phyloP scores from a whole-genome alignment of 1,140 invertebrate genomes.

The Diabrotica undecimpunctata region DNA sequence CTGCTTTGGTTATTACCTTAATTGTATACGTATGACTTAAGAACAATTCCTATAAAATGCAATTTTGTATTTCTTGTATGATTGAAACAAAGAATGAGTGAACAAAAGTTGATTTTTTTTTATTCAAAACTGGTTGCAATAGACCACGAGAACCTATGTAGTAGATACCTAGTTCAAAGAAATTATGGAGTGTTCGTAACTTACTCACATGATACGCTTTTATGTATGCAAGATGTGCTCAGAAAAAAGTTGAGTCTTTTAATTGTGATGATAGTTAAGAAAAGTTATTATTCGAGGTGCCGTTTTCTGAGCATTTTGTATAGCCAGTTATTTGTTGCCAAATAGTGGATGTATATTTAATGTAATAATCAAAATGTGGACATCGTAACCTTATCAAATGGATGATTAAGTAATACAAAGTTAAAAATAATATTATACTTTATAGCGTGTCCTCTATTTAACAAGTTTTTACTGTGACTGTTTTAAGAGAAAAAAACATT shows the following conservation, averaged over 20 bases:
- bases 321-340: background rate
- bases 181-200: background rate
- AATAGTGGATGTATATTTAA: background rate
- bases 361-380: too few relatives aligned
- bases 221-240: background rate
- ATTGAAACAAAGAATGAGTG: too few relatives aligned
- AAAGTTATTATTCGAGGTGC: background rate
- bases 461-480: too few relatives aligned
- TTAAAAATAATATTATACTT: too few relatives aligned
- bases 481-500: too few relatives aligned
- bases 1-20: too few relatives aligned
- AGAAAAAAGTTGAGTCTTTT: background rate
- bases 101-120: conserved; percentile 7
- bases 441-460: too few relatives aligned
- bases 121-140: conserved; percentile 24
- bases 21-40: too few relatives aligned
- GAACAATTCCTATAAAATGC: too few relatives aligned
- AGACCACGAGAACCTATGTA: conserved; percentile 18
- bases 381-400: too few relatives aligned
- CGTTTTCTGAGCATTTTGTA: background rate
- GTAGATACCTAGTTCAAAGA: background rate
- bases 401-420: too few relatives aligned
- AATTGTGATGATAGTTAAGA: background rate
- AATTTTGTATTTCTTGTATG: too few relatives aligned
- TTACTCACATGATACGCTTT: conserved; percentile 7